These are phyloP conservation scores for Drosophila yakuba DNA, from an alignment of 1,140 invertebrate species.

Conservation along the genomic window DNA sequence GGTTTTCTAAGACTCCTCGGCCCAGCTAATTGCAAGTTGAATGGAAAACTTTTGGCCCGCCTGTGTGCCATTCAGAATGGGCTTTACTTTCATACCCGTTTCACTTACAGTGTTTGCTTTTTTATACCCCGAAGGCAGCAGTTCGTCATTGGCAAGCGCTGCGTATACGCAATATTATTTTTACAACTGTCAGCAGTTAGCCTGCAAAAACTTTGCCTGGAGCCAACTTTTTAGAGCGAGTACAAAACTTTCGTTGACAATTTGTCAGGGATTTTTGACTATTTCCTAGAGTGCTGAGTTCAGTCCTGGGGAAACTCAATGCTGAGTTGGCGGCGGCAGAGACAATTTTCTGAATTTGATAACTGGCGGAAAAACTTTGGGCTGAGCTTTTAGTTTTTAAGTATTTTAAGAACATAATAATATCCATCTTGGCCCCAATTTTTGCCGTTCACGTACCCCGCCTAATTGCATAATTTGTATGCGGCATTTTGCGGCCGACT, in stretches of 20 bases:
- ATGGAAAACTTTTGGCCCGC: slow-evolving; percentile 34
- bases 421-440: slow-evolving; percentile 42
- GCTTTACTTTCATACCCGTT: slow-evolving; percentile 28
- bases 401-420: slow-evolving; percentile 56
- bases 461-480: slow-evolving; percentile 84
- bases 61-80: slow-evolving; percentile 20
- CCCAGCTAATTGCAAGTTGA: slow-evolving; percentile 69
- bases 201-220: slow-evolving; percentile 48
- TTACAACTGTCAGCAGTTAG: slow-evolving; percentile 57
- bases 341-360: slow-evolving; percentile 55
- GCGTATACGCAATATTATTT: slow-evolving; percentile 73
- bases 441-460: slow-evolving; percentile 16
- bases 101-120: slow-evolving; percentile 50
- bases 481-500: slow-evolving; percentile 50
- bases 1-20: slow-evolving; percentile 19
- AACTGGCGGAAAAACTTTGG: slow-evolving; percentile 56
- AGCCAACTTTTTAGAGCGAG: slow-evolving; percentile 37
- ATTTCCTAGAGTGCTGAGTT: slow-evolving; percentile 30
- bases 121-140: slow-evolving; percentile 19
- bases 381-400: slow-evolving; percentile 27
- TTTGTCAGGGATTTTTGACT: slow-evolving; percentile 72
- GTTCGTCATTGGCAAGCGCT: slow-evolving; percentile 30
- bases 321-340: slow-evolving; percentile 21
- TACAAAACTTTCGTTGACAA: slow-evolving; percentile 76
- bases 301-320: neutral